Conservation (phyloP, 2,888 invertebrate genomes). For the Tridacna crocea region DNA sequence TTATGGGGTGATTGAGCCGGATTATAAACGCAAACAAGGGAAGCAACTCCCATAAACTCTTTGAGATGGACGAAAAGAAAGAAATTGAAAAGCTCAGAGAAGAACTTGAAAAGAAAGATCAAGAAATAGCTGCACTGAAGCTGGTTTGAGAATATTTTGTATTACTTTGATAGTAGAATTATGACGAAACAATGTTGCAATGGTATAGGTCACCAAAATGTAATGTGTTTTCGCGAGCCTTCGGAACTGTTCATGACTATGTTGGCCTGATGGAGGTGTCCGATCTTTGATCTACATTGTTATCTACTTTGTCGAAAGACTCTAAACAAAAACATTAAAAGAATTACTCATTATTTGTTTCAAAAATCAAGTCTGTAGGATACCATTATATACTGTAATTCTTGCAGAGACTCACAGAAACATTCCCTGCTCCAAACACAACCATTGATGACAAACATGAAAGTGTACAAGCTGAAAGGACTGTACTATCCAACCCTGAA, state of each 20-base stretch:
- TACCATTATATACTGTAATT: neutral
- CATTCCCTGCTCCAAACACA: neutral
- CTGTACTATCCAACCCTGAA: slow-evolving; percentile 73
- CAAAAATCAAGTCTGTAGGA: too few relatives aligned
- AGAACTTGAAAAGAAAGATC: slow-evolving; percentile 53
- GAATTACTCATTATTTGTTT: too few relatives aligned
- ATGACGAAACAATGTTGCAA: neutral
- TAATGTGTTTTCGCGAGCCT: slow-evolving; percentile 4
- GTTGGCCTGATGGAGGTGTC: neutral
- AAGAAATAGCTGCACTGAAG: slow-evolving; percentile 59
- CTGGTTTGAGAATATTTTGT: neutral
- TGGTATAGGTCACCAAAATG: neutral
- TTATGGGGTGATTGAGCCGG: too few relatives aligned
- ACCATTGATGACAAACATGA: neutral
- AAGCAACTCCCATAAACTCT: neutral
- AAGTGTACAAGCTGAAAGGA: neutral
- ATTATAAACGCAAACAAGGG: too few relatives aligned
- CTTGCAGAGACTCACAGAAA: slow-evolving; percentile 5
- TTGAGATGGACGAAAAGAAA: neutral
- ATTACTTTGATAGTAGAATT: neutral
- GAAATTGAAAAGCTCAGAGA: slow-evolving; percentile 34
- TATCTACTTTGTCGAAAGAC: too few relatives aligned
- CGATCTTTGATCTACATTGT: too few relatives aligned
- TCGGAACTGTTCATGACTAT: neutral
- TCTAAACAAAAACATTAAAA: too few relatives aligned